These are phyloP conservation scores for Anastrepha ludens DNA, from an alignment of 1,140 invertebrate genomes.

Conservation along the genomic window DNA sequence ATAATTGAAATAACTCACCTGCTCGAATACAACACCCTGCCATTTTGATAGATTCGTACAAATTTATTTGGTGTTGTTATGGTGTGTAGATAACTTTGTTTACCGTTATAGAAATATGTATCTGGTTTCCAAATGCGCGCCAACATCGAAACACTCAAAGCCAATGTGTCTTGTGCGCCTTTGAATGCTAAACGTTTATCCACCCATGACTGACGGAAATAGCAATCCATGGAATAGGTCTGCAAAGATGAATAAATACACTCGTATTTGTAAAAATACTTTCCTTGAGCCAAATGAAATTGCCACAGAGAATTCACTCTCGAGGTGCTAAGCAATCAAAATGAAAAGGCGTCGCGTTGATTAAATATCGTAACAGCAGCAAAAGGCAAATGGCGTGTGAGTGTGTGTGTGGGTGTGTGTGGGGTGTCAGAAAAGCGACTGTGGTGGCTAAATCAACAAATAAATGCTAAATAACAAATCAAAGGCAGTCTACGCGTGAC, in stretches of 20 bases:
- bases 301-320: not conserved
- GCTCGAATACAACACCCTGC: conserved; percentile 90
- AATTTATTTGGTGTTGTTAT: conserved; percentile 94
- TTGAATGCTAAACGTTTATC: conserved; percentile 83
- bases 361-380: not conserved
- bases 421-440: not conserved
- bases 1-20: conserved; percentile 58
- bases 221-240: conserved; percentile 94
- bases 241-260: conserved; percentile 71
- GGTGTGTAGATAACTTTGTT: conserved; percentile 89
- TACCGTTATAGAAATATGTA: conserved; percentile 91
- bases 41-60: conserved; percentile 87
- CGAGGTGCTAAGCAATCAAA: conserved; percentile 41
- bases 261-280: not conserved
- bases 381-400: not conserved
- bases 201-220: conserved; percentile 88
- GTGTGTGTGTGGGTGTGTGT: not conserved
- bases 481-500: not conserved
- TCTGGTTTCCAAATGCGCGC: conserved; percentile 92
- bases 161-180: conserved; percentile 79
- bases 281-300: conserved; percentile 10
- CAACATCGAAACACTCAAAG: conserved; percentile 85
- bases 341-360: conserved; percentile 38
- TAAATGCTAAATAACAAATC: not conserved
- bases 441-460: conserved; percentile 35